phyloP scores from a whole-genome alignment of 1,140 invertebrate species.

The Ptiloglossa arizonensis region DNA sequence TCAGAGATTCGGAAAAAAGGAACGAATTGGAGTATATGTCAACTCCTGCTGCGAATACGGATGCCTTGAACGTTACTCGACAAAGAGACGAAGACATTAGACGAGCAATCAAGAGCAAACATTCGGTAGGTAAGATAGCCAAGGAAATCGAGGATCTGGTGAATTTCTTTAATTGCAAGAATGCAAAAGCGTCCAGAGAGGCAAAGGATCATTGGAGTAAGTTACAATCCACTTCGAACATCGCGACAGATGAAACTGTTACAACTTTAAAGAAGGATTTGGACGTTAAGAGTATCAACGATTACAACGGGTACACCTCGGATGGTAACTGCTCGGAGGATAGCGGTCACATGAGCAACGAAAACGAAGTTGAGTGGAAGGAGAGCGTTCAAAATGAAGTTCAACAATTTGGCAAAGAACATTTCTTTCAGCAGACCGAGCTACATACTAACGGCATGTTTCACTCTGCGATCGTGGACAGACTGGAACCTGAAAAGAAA shows the following conservation, averaged over 20 bases:
- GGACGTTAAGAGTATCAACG: constrained; percentile 32
- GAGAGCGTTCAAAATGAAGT: constrained; percentile 44
- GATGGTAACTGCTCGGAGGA: constrained; percentile 86
- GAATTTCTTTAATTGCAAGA: constrained; percentile 81
- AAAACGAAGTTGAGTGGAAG: constrained; percentile 82
- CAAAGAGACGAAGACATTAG: constrained; percentile 13
- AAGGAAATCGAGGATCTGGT: constrained; percentile 79
- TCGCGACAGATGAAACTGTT: constrained; percentile 17
- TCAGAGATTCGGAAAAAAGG: constrained; percentile 47
- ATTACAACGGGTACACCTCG: constrained; percentile 71
- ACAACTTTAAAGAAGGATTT: constrained; percentile 24
- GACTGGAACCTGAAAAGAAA: constrained; percentile 44
- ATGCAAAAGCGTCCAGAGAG: constrained; percentile 64
- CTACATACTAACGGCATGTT: constrained; percentile 66
- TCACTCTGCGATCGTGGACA: constrained; percentile 57
- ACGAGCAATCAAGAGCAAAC: constrained; percentile 34
- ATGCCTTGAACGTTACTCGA: constrained; percentile 29
- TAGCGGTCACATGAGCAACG: constrained; percentile 90
- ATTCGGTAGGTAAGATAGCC: constrained; percentile 52
- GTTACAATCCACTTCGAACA: constrained; percentile 4
- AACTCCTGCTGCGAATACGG: neutral
- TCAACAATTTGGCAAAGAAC: constrained; percentile 79
- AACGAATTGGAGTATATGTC: constrained; percentile 1
- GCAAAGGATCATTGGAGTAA: constrained; percentile 64
- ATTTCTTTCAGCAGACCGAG: constrained; percentile 78